Base-by-base conservation (phyloP, 2,113 vertebrate genomes). In the Stigmatopora nigra region DNA sequence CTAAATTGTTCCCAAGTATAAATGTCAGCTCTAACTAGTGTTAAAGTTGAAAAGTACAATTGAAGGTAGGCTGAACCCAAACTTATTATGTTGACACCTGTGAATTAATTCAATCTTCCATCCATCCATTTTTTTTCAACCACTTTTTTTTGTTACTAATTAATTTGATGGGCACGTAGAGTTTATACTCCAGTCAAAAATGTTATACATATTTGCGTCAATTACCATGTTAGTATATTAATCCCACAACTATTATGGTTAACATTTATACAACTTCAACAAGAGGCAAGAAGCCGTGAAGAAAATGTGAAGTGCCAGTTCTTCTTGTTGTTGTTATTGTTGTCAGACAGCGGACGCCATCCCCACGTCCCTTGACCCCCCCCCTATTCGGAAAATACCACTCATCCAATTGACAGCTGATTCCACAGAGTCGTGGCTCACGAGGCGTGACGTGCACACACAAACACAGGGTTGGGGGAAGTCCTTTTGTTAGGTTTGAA, bases 331-430 rank as follows among this genome's bases (percentile, higher is more conserved):
- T 22, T 63, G 3, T 59, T 63, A 2, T 59, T 31, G 25, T 22
- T 12, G 16, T 64, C 49, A 58, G 64, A 68, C 67, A 17, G 6
- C 35, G 19, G 56, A 58, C 4, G 5, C 25, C 25, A 31, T 1
- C 12, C 70, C 12, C 70, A 20, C 38, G 9, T 74, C 22, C 49
- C 16, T 61, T 57, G 41, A 62, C 61, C 64, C 47, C 20, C 61
- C 64, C 47, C 20, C 46, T 17, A 17, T 22, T 56, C 19, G 44
- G 61, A 69, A 65, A 58, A 52, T 67, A 65, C 31, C 63, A 63
- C 66, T 82, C 67, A 44, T 51, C n/a, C 46, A 64, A 64, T 60
- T 74, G 68, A 67, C 51, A 72, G 61, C 74, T 67, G 71, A 58
- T 59, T 49, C 68, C 69, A 38, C 65, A 4, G 63, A 52, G 60